Conservation (phyloP, 1,140 invertebrate genomes). For the Mactra quadrangularis region DNA sequence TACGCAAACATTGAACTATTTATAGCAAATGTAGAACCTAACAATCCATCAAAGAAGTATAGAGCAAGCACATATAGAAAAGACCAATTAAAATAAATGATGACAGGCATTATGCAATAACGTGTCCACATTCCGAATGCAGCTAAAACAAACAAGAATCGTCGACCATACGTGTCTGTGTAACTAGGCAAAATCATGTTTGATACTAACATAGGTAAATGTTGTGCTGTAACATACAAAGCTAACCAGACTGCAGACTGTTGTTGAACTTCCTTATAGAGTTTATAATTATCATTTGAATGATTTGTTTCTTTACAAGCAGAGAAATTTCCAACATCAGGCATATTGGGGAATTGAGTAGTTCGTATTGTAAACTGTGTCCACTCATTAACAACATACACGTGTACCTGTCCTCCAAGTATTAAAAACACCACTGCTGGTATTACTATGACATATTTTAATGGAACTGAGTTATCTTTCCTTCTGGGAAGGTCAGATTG, state of each 20-base stretch:
- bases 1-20: slow-evolving; percentile 2
- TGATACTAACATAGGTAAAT: slow-evolving; percentile 18
- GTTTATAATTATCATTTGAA: slow-evolving; percentile 2
- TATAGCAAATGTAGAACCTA: not conserved
- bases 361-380: slow-evolving; percentile 13
- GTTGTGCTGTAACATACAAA: not conserved
- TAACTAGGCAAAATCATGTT: not conserved
- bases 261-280: slow-evolving; percentile 29
- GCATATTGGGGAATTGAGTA: slow-evolving; percentile 1
- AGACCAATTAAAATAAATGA: slow-evolving; percentile 22
- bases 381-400: slow-evolving; percentile 38
- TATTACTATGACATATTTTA: slow-evolving; percentile 19
- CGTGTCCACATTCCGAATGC: slow-evolving; percentile 1
- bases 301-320: slow-evolving; percentile 23
- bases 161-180: slow-evolving; percentile 15
- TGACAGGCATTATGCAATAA: not conserved
- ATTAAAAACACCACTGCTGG: not conserved
- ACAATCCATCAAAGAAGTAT: not conserved
- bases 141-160: slow-evolving; percentile 33
- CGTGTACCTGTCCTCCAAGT: slow-evolving; percentile 7
- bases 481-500: not conserved
- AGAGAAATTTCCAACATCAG: slow-evolving; percentile 3
- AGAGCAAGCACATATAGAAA: not conserved
- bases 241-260: slow-evolving; percentile 11
- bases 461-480: slow-evolving; percentile 5